phyloP scores from a whole-genome alignment of 2,888 invertebrate species.

The Diogma glabrata region DNA sequence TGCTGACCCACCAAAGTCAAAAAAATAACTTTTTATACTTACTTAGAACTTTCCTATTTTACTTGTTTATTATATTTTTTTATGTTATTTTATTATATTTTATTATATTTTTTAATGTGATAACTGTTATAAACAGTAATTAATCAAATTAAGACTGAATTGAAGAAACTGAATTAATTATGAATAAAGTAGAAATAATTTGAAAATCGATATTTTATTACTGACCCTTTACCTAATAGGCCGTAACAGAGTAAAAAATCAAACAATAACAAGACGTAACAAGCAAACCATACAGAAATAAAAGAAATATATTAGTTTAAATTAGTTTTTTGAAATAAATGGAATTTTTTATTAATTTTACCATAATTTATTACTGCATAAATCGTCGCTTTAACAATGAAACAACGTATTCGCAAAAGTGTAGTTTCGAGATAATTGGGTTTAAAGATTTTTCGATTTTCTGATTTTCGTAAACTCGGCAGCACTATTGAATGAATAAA shows the following conservation, averaged over 20 bases:
- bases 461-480: too few relatives aligned
- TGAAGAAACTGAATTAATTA: background rate
- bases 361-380: background rate
- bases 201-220: slow-evolving; percentile 2
- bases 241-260: background rate
- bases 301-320: background rate
- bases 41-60: background rate
- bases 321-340: slow-evolving; percentile 4
- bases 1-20: slow-evolving; percentile 1
- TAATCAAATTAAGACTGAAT: slow-evolving; percentile 3
- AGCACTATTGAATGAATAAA: too few relatives aligned
- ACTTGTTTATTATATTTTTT: slow-evolving; percentile 1
- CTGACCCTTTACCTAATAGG: background rate
- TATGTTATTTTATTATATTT: background rate
- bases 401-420: too few relatives aligned
- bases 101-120: slow-evolving; percentile 4
- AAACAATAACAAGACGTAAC: background rate
- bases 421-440: too few relatives aligned
- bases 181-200: slow-evolving; percentile 2
- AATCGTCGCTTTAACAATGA: too few relatives aligned
- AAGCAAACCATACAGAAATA: slow-evolving; percentile 3
- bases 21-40: slow-evolving; percentile 2
- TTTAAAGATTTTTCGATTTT: too few relatives aligned
- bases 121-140: background rate
- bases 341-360: background rate